phyloP scores from a whole-genome alignment of 2,888 invertebrate genomes.

The Sminthurinus aureus region DNA sequence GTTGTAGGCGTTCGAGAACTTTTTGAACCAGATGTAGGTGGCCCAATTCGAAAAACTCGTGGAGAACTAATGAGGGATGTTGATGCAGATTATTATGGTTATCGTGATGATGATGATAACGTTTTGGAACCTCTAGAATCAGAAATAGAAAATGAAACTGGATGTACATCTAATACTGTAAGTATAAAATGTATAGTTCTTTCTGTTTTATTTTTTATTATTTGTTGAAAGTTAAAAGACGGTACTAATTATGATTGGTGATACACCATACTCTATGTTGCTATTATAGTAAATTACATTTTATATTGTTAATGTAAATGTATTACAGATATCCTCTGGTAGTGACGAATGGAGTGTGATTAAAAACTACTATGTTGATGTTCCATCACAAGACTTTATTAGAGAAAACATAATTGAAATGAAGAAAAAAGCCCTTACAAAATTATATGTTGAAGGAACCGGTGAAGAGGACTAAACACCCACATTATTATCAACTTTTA shows the following conservation, averaged over 20 bases:
- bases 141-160: conserved; percentile 75
- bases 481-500: no score
- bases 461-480: neutral
- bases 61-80: conserved; percentile 98
- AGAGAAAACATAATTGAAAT: conserved; percentile 88
- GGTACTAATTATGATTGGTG: no score
- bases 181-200: no score
- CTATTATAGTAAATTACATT: no score
- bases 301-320: no score
- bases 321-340: no score
- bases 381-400: conserved; percentile 93
- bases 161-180: conserved; percentile 62
- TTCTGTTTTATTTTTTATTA: no score
- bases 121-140: conserved; percentile 87
- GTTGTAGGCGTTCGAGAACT: conserved; percentile 88
- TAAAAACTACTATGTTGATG: conserved; percentile 82
- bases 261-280: no score
- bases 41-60: conserved; percentile 87
- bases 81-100: conserved; percentile 99
- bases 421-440: conserved; percentile 76
- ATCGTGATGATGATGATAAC: conserved; percentile 98
- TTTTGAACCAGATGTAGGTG: conserved; percentile 94
- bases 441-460: neutral
- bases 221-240: no score
- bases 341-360: conserved; percentile 33